Evolutionary conservation across 2,888 invertebrate species (phyloP), one percentile per base, ranked within the genome.

Genomic region (Physocephala rufipes): DNA sequence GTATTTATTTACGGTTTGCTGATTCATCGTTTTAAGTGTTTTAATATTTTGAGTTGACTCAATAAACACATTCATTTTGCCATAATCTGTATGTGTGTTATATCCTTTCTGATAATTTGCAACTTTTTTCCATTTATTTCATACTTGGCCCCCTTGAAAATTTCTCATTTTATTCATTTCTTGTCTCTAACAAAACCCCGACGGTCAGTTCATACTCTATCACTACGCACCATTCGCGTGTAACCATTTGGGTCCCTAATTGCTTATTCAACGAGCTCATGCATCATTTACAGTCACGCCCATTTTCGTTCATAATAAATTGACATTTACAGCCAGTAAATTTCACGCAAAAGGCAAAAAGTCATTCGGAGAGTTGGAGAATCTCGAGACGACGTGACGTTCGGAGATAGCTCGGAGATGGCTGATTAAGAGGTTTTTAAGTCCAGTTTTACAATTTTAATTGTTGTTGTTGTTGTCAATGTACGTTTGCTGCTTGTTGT

Each of bases 251-350:
- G 80, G 78, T 76, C 76, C 76, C 79, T 79, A 80, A 80, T 80
- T 81, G 80, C 80, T 76, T 79, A 81, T 79, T 80, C 80, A 80
- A 78, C 81, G 77, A 78, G 75, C 75, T 74, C 76, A 79, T 81
- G 78, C 79, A 80, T 80, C 81, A 80, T 80, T 78, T 78, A 78
- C 80, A 51, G 65, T 49, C 49, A 75, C 75, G 75, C 75, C 75
- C 72, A 67, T 74, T 74, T 74, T 72, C 63, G 72, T 72, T 75
- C 72, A 75, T 75, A 75, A 75, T 70, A 74, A 73, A 75, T 75
- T 75, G 75, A 74, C 75, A 36, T 36, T 36, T 36, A 36, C 36
- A 36, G 36, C 36, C 36, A n/a, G 36, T 9, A 75, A 64, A 75
- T 74, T 71, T 73, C 71, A 74, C 71, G 73, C 72, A 68, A 65